phyloP scores from a whole-genome alignment of 2,888 invertebrate genomes.

The Cheilosia impressa region DNA sequence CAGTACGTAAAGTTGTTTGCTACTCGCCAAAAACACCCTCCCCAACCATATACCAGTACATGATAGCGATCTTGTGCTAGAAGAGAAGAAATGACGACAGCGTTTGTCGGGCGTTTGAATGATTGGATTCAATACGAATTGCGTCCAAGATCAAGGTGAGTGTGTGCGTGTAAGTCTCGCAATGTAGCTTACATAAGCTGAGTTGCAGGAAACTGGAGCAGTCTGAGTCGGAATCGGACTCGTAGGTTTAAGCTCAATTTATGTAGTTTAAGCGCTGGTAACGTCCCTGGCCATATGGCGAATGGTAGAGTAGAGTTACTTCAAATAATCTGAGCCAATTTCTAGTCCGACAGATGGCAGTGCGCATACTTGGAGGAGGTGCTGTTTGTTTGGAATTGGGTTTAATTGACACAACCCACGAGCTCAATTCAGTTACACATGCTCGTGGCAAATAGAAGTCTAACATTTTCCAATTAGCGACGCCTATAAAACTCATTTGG shows the following conservation, averaged over 20 bases:
- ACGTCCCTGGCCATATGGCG: slow-evolving; percentile 15
- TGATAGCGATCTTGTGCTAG: not conserved
- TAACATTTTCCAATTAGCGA: slow-evolving; percentile 6
- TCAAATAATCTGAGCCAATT: not conserved
- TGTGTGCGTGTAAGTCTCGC: slow-evolving; percentile 34
- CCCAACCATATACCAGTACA: not conserved
- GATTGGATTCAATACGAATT: slow-evolving; percentile 53
- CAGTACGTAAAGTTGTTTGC: slow-evolving; percentile 35
- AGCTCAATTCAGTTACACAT: slow-evolving; percentile 1
- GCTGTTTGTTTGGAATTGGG: not conserved
- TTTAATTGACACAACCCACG: slow-evolving; percentile 26
- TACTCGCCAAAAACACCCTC: not conserved
- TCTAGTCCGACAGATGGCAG: not conserved
- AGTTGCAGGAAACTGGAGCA: slow-evolving; percentile 62
- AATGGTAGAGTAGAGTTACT: not conserved
- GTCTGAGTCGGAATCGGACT: slow-evolving; percentile 20
- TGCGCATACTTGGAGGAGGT: not conserved
- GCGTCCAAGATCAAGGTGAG: slow-evolving; percentile 71
- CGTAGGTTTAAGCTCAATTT: not conserved
- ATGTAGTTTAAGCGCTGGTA: too few relatives aligned
- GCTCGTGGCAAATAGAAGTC: not conserved
- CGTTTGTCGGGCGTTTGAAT: slow-evolving; percentile 27
- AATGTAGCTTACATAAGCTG: slow-evolving; percentile 49
- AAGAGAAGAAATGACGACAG: slow-evolving; percentile 35
- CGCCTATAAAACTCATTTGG: not conserved